Evolutionary conservation across 2,113 vertebrate genomes (phyloP), one percentile per base, ranked within the genome.

Genomic region (Peucedramus taeniatus): DNA sequence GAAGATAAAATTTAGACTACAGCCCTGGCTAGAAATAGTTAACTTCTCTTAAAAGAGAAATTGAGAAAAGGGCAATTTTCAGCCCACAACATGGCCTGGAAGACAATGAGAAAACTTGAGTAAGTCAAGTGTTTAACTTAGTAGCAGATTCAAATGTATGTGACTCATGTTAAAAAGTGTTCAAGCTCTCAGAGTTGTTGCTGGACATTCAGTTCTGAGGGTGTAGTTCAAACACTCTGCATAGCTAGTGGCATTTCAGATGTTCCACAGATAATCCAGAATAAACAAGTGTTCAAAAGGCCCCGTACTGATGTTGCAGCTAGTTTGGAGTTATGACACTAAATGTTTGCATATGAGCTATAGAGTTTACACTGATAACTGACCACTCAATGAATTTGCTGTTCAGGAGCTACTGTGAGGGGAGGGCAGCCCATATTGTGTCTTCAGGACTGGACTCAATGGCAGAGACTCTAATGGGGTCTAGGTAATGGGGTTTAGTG

Each of bases 271-370:
- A 35, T 35, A 42, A 9, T 65, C 10, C 17, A 70, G 27, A 75
- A 68, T 30, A 69, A 24, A 13, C 0, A 7, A 10, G 6, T 24
- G 7, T 24, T 89, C 30, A 24, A 30, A 47, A 75, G 3, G 5
- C 2, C 15, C 5, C 3, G 1, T 44, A n/a, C 2, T 30, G 10
- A 24, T 45, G 15, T 24, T 70, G 12, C 12, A 65, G 14, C 3
- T 45, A 27, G 3, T 45, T 15, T 70, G 33, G 15, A 66, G 5
- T 22, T 75, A 71, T 7, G 22, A 39, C 7, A 39, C 9, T 37
- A 20, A 9, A 21, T 51, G 9, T 3, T 39, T 68, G 1, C 10
- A 27, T 40, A 33, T n/a, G 5, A 65, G 13, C 4, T 16, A 1
- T 2, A 6, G 5, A n/a, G 11, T 45, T 71, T 44, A 31, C 23